A percentile compares a stretch with the other conserved stretches of the same genome.
These are phyloP conservation scores for Parasteatoda tepidariorum DNA, from an alignment of 1,140 invertebrate species.

Conservation along the genomic window DNA sequence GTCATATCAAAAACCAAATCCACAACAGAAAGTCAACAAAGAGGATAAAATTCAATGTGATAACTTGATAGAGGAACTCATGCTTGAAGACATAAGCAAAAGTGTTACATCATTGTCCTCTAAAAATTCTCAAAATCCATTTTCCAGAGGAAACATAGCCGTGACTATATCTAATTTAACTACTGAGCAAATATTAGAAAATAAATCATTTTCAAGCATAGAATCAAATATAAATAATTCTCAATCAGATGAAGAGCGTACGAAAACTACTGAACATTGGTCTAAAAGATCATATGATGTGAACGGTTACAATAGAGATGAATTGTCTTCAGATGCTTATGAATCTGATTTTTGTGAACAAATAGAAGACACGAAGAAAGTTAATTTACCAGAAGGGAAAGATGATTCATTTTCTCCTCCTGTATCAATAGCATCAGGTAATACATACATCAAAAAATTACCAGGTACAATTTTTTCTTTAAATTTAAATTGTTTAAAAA, in stretches of 20 bases:
- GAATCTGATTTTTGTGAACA: constrained; percentile 1
- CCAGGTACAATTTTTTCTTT: no score
- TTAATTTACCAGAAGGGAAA: constrained; percentile 3
- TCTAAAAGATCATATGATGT: background rate
- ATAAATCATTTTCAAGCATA: background rate
- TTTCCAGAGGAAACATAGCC: constrained; percentile 16
- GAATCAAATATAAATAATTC: background rate
- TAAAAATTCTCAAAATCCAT: constrained; percentile 6
- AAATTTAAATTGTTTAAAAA: no score
- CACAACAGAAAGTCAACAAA: background rate
- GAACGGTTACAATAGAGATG: background rate
- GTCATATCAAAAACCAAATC: background rate
- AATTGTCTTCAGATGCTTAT: background rate
- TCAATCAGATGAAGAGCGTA: background rate
- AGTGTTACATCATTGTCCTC: background rate
- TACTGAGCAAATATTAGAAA: background rate
- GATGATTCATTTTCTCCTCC: constrained; percentile 4
- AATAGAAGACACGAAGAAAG: constrained; percentile 31
- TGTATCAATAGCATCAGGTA: constrained; percentile 14
- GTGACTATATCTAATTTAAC: constrained; percentile 32
- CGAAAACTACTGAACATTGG: constrained; percentile 3
- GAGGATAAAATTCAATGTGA: constrained; percentile 57
- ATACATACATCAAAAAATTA: no score
- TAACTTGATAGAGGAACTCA: constrained; percentile 52
- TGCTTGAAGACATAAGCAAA: constrained; percentile 39